Evolutionary conservation across 2,797 vertebrate genomes (phyloP).

Genomic region (Caiman crocodilus): DNA sequence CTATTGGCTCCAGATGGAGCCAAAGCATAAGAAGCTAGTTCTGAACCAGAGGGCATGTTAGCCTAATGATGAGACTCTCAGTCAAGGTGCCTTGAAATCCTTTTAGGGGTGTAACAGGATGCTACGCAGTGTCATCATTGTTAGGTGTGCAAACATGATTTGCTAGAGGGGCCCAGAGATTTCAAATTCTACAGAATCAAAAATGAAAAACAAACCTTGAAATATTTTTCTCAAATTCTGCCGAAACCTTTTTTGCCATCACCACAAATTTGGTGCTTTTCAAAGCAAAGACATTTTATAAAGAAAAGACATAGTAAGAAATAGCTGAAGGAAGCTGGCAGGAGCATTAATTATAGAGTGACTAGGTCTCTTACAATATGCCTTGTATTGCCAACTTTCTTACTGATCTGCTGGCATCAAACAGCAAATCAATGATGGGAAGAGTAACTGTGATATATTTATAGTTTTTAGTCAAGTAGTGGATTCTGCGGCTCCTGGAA

Average conservation of each 20-base stretch:
- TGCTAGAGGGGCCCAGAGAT: too few relatives aligned
- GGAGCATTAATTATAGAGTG: not conserved
- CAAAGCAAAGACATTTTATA: not conserved
- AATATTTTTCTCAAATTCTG: not conserved
- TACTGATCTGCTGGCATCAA: not conserved
- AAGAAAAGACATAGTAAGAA: not conserved
- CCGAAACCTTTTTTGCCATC: not conserved
- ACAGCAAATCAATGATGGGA: too few relatives aligned
- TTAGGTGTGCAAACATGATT: too few relatives aligned
- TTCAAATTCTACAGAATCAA: not conserved
- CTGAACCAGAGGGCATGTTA: not conserved
- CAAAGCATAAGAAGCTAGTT: not conserved
- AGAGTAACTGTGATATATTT: not conserved
- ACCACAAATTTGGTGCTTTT: not conserved
- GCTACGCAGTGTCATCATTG: too few relatives aligned
- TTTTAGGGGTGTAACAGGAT: too few relatives aligned
- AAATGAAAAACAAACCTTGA: not conserved
- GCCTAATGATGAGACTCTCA: not conserved
- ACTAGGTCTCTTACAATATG: not conserved
- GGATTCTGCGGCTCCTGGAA: not conserved
- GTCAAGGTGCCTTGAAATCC: too few relatives aligned
- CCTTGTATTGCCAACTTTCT: not conserved
- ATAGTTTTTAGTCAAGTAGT: not conserved
- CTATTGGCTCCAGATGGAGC: conserved; percentile 59
- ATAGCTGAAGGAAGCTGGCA: not conserved